Evolutionary conservation across 2,113 vertebrate genomes (phyloP).

Genomic region (Uria lomvia): DNA sequence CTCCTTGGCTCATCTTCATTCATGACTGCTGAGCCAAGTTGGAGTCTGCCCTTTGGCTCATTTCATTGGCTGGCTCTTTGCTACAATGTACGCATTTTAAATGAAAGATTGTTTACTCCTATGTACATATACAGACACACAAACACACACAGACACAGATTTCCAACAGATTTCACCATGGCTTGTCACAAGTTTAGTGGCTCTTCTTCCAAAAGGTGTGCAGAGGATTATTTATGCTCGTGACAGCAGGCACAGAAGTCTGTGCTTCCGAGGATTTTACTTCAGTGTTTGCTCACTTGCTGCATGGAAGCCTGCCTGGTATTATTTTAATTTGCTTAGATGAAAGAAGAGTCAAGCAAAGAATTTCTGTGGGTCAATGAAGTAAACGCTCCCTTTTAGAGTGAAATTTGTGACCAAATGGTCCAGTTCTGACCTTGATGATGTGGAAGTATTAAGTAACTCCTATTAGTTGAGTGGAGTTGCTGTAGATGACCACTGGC

Average conservation of each 20-base stretch:
- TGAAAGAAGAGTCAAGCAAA: neutral
- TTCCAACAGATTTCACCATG: neutral
- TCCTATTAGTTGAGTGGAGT: neutral
- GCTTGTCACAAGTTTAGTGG: neutral
- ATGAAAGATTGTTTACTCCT: neutral
- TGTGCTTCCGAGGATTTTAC: neutral
- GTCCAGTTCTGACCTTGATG: neutral
- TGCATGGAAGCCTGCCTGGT: neutral
- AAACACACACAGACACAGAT: neutral
- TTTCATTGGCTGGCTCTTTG: constrained; percentile 8
- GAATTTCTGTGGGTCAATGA: neutral
- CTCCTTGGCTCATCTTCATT: constrained; percentile 60
- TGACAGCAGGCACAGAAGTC: neutral
- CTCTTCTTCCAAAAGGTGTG: neutral
- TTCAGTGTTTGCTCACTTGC: neutral
- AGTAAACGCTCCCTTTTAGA: neutral
- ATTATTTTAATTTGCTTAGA: neutral
- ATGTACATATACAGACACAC: neutral
- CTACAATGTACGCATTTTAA: neutral
- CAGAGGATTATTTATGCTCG: neutral
- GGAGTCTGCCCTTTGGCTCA: constrained; percentile 18
- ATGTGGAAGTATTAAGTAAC: neutral
- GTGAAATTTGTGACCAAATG: neutral
- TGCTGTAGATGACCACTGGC: neutral
- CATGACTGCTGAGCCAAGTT: constrained; percentile 27